Conservation (phyloP, 2,113 vertebrate genomes). For the Gorsachius goisagi region DNA sequence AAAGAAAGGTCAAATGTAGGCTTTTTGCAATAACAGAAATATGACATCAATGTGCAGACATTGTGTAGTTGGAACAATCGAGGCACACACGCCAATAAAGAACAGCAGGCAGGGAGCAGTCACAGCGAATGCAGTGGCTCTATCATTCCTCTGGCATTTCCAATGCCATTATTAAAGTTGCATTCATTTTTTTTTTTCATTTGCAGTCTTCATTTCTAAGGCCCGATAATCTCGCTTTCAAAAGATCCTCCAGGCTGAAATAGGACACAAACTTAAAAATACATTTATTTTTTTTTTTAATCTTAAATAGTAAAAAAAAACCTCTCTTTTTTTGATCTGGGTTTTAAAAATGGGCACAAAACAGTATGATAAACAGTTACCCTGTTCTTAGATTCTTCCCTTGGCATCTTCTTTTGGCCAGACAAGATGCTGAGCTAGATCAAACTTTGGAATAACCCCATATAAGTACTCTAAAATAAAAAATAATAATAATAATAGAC, state of each 20-base stretch:
- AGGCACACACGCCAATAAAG: slow-evolving; percentile 13
- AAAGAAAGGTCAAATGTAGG: slow-evolving; percentile 56
- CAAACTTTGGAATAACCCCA: background rate
- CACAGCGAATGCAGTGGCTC: background rate
- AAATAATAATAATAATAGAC: background rate
- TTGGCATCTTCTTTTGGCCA: background rate
- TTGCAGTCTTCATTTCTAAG: background rate
- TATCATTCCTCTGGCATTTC: background rate
- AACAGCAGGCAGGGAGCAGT: background rate
- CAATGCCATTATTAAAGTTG: background rate
- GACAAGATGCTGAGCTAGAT: background rate
- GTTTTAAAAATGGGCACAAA: background rate
- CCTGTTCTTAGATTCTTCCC: background rate
- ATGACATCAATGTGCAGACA: background rate
- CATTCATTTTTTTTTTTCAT: background rate
- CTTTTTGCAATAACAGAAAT: slow-evolving; percentile 10
- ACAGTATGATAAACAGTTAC: background rate
- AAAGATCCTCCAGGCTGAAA: background rate
- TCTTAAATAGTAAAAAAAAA: background rate
- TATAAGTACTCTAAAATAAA: background rate
- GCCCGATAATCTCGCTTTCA: background rate
- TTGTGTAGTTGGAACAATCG: background rate
- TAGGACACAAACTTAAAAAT: background rate
- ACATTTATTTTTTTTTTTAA: background rate
- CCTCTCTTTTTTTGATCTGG: background rate